Evolutionary conservation across 2,888 invertebrate species (phyloP), one percentile per base, ranked within the genome.

Genomic region (Pheosia tremula): DNA sequence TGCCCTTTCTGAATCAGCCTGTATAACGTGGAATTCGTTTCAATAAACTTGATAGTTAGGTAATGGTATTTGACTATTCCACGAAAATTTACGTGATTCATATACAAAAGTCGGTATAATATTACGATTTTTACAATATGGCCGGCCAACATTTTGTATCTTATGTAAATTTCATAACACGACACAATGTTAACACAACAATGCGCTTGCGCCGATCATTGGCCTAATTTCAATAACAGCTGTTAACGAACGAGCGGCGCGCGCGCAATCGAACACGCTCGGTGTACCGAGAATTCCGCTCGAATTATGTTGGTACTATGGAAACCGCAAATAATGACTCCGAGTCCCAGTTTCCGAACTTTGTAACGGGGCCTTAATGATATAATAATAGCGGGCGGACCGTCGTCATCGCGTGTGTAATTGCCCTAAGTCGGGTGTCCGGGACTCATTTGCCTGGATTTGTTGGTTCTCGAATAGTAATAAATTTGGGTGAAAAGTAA

Each of bases 351-450:
- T 78, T 84, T 76, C 63, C 64, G 67, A 60, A 64, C 69, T 67
- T 73, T 81, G 80, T 88, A 89, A 89, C 89, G 77, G 88, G 81
- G 72, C 77, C 72, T 78, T 88, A 88, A 89, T 88, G 84, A 81
- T 75, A 85, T 85, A 88, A 88, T 89, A 86, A 86, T 85, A 78
- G 80, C 70, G 72, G 79, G 72, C 67, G 74, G 69, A 71, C 72
- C 77, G 81, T 86, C 24, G 2, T 24, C 24, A 24, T 24, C 84
- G 84, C 83, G 82, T 87, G 84, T 87, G 85, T 86, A 86, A 86
- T 86, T 85, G 81, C 78, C 79, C 77, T 82, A 81, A 77, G 72
- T 77, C 64, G 69, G 75, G 78, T 77, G 76, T 70, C 64, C 59
- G 65, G 66, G 61, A 59, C 60, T 60, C 55, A 65, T 58, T 55